Base-by-base conservation (phyloP, 2,888 invertebrate species). In the Limnephilus lunatus region DNA sequence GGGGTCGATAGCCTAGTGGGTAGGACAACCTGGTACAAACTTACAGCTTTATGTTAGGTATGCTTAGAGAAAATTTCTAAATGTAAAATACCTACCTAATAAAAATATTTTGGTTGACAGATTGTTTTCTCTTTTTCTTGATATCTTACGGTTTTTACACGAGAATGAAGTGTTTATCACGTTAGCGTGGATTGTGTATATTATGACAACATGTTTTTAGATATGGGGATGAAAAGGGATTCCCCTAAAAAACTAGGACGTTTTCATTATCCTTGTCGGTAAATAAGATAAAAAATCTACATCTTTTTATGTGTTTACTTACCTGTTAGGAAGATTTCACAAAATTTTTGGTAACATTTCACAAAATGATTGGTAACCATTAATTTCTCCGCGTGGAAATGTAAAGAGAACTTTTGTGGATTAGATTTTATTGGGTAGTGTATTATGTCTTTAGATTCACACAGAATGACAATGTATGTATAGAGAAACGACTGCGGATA, bases 181-280 rank as follows among this genome's bases (percentile, higher is more conserved):
- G 31, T 82, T 30, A 31, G 82, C 82, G 30, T 31, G 30, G 82
- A 31, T 32, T 32, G 31, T 82, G 31, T 82, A 31, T 31, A 31
- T 31, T 14, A 82, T 82, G 30, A 15, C 82, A 82, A 82, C 82
- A 82, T 82, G 15, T 30, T 82, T 82, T 82, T 82, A 32, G 82
- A 31, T 85, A 2, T 44, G n/a, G 44, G 85, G 85, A 25, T 85
- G 85, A 44, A 44, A 83, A 85, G 39, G 85, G 85, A 85, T 85
- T 85, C 85, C 85, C 85, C 85, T 25, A 44, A 85, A 35, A 85
- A 85, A 83, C 83, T 30, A 9, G 32, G 25, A 83, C 83, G 15
- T 35, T 11, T 83, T 9, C 82, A 30, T 82, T 15, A 30, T 82
- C 35, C 85, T 25, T n/a, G 85, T n/a, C 39, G 85, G 44, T 39